Base-by-base conservation (phyloP, 2,113 vertebrate genomes). In the Notothenia coriiceps region DNA sequence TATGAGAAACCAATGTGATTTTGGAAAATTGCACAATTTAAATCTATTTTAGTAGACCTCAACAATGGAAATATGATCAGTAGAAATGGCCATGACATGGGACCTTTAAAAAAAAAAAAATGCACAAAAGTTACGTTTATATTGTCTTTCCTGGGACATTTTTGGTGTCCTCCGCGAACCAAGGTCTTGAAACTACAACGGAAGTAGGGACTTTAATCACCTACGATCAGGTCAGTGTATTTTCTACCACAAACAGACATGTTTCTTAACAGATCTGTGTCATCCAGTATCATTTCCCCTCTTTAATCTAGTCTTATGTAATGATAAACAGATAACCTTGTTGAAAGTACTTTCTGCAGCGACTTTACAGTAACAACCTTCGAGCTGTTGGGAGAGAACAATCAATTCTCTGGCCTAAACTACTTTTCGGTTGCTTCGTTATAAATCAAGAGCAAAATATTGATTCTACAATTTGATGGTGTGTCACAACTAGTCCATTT, bases 361-460 rank as follows among this genome's bases (percentile, higher is more conserved):
- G 1, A 56, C 49, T 80, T 80, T n/a, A 63, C 13, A 71, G n/a
- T 46, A 12, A 63, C 62, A 44, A 46, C 46, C 46, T 66, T 67
- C 33, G 9, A 62, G 55, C 33, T 40, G n/a, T 68, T 44, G 9
- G 50, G n/a, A 56, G 15, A 67, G 33, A 64, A 46, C 50, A 47
- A 68, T 72, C 25, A 25, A 29, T 77, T 59, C 8, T 67, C 40
- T 17, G 3, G 5, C 49, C 35, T 55, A 62, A 47, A 60, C 40
- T 15, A 1, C 10, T 35, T 25, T 67, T 63, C 18, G 17, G 15
- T 83, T 43, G 11, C 35, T 69, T 77, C 14, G 1, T 54, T 63
- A 59, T 40, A 43, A 74, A 68, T 59, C 22, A 59, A 77, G 40
- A 22, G 47, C 9, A 75, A 55, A 70, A 46, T 55, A 76, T 79